Evolutionary conservation across 2,888 invertebrate genomes (phyloP).

Genomic region (Netelia inedita): DNA sequence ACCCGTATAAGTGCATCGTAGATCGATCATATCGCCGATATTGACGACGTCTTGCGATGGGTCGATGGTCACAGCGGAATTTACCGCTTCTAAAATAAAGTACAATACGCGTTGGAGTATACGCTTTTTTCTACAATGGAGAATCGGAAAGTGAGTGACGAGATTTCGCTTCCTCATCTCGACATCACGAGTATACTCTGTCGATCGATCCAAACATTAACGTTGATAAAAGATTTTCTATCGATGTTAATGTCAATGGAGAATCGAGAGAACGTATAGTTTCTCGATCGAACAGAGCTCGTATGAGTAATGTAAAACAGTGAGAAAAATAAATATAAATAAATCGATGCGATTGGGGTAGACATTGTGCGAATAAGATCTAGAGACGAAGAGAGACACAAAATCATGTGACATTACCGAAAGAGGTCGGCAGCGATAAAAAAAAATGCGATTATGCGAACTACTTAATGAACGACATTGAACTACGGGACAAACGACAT

Average conservation of each 20-base stretch:
- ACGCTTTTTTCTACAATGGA: not conserved
- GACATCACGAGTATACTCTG: conserved; percentile 46
- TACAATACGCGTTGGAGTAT: conserved; percentile 14
- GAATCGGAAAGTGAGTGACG: conserved; percentile 23
- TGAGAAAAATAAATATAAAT: conserved; percentile 29
- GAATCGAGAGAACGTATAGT: conserved; percentile 6
- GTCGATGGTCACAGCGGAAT: conserved; percentile 81
- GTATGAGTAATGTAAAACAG: conserved; percentile 1
- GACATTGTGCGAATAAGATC: conserved; percentile 42
- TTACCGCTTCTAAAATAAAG: conserved; percentile 75
- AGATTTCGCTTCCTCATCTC: conserved; percentile 2
- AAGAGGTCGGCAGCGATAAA: conserved; percentile 18
- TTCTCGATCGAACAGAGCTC: conserved; percentile 40
- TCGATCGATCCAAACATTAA: conserved; percentile 37
- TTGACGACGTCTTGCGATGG: conserved; percentile 85
- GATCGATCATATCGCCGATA: conserved; percentile 88
- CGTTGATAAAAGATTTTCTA: not conserved
- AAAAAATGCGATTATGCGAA: conserved; percentile 40
- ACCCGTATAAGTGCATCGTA: conserved; percentile 88
- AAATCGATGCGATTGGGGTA: not conserved
- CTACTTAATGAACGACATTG: conserved; percentile 58
- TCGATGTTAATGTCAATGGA: not conserved
- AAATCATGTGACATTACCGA: conserved; percentile 6
- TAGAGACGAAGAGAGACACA: not conserved
- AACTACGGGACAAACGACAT: conserved; percentile 52